These are phyloP conservation scores for Aphelinus certus DNA, from an alignment of 1,140 invertebrate genomes.

Conservation along the genomic window DNA sequence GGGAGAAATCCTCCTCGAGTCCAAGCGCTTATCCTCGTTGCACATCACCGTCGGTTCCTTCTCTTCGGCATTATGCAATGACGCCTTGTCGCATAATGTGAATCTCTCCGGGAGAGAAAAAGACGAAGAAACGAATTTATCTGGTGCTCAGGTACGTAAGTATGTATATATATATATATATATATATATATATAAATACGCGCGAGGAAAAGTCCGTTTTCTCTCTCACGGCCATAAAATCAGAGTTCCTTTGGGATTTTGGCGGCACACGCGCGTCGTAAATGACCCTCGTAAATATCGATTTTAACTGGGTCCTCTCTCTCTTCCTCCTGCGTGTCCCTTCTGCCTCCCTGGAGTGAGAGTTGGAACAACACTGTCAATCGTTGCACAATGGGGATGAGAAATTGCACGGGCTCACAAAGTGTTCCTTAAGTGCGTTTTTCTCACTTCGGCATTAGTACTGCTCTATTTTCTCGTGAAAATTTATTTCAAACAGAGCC, in stretches of 20 bases:
- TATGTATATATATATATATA: no score
- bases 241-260: neutral
- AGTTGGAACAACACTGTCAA: slow-evolving; percentile 35
- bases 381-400: slow-evolving; percentile 36
- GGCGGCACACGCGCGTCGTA: slow-evolving; percentile 20
- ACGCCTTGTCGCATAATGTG: slow-evolving; percentile 11
- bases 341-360: slow-evolving; percentile 18
- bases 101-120: neutral
- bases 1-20: no score
- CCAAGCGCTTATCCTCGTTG: no score
- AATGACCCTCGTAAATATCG: slow-evolving; percentile 40
- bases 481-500: no score
- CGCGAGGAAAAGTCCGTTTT: neutral
- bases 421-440: neutral
- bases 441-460: no score
- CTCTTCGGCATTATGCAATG: slow-evolving; percentile 10
- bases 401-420: slow-evolving; percentile 4
- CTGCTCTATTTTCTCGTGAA: no score
- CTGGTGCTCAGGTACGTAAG: neutral
- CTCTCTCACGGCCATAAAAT: slow-evolving; percentile 17
- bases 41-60: no score
- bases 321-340: neutral
- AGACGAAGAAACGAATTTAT: neutral
- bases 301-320: slow-evolving; percentile 19
- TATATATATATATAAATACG: no score